Percentiles rank a stretch among this genome's conserved stretches.
Conservation (phyloP, 2,797 vertebrate genomes). For the Rachycentron canadum region DNA sequence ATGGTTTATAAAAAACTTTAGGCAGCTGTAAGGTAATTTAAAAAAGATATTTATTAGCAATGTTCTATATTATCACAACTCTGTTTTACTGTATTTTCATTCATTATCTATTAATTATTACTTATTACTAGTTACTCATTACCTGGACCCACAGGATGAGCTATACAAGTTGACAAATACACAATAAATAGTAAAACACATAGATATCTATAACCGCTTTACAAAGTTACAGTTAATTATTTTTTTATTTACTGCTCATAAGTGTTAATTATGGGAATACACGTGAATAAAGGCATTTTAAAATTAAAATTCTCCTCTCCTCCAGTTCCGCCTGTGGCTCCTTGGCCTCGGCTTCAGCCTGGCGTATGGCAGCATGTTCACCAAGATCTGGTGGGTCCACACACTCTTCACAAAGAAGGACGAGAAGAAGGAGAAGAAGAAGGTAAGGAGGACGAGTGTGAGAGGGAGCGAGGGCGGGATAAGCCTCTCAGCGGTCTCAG, state of each 20-base stretch:
- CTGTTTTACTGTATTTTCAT: too few species aligned
- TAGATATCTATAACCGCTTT: background rate
- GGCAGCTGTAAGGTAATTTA: too few species aligned
- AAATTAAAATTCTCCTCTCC: background rate
- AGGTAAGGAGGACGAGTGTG: constrained; percentile 79
- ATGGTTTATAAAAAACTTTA: too few species aligned
- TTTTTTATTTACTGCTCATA: background rate
- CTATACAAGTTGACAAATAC: background rate
- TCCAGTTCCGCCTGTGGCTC: constrained; percentile 95
- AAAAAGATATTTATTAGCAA: too few species aligned
- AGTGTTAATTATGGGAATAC: background rate
- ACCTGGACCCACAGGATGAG: background rate
- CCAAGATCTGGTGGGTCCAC: constrained; percentile 99
- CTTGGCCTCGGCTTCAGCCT: constrained; percentile 94
- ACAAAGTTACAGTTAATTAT: too few species aligned
- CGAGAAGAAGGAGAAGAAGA: constrained; percentile 95
- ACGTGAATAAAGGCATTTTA: too few species aligned
- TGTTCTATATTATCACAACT: too few species aligned
- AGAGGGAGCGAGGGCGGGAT: constrained; percentile 15
- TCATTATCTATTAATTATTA: too few species aligned
- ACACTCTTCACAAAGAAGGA: constrained; percentile 97
- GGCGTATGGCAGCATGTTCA: constrained; percentile 98
- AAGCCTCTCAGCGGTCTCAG: constrained; percentile 56
- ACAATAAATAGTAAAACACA: background rate
- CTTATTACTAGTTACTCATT: background rate